phyloP scores from a whole-genome alignment of 2,797 vertebrate genomes.

The Danio aesculapii region DNA sequence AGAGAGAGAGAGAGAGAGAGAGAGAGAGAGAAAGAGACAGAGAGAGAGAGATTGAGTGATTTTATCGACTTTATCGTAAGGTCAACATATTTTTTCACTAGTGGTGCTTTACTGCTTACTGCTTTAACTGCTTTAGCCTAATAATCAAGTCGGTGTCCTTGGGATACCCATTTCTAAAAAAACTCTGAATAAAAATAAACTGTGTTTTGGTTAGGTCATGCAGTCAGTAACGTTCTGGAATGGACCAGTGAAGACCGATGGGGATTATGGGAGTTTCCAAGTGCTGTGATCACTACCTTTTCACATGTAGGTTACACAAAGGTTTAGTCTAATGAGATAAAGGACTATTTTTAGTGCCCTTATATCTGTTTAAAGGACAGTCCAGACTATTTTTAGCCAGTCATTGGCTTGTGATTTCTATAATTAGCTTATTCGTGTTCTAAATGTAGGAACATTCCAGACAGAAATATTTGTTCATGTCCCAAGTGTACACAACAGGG shows the following conservation, averaged over 20 bases:
- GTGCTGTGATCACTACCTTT: slow-evolving; percentile 4
- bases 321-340: slow-evolving; percentile 45
- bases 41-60: no score
- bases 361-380: slow-evolving; percentile 30
- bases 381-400: slow-evolving; percentile 23
- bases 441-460: slow-evolving; percentile 37
- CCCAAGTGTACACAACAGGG: slow-evolving; percentile 23
- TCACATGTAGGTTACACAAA: slow-evolving; percentile 13
- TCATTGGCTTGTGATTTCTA: slow-evolving; percentile 31
- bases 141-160: neutral
- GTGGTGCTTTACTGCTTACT: no score
- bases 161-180: neutral
- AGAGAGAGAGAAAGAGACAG: no score
- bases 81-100: no score
- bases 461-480: slow-evolving; percentile 31
- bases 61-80: no score
- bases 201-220: neutral
- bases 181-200: neutral
- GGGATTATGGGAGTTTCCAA: slow-evolving; percentile 24
- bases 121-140: neutral
- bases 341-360: slow-evolving; percentile 17
- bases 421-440: slow-evolving; percentile 20
- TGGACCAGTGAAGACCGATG: neutral
- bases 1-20: no score
- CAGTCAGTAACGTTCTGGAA: neutral